Evolutionary conservation across 2,888 invertebrate species (phyloP).

Genomic region (Philereme vetulata): DNA sequence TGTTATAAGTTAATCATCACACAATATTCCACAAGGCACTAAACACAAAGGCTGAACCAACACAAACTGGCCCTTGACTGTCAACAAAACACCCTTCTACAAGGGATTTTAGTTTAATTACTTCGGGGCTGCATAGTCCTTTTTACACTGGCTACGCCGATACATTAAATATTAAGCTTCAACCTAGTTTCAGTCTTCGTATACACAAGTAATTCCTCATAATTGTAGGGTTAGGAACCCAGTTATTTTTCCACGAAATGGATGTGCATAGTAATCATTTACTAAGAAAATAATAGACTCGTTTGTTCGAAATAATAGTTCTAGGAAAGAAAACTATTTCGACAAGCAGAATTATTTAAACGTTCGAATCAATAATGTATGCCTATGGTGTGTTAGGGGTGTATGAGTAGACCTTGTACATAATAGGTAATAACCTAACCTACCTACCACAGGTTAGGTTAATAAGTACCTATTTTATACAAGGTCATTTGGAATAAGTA

Average conservation of each 20-base stretch:
- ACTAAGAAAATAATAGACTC: slow-evolving; percentile 28
- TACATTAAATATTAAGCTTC: slow-evolving; percentile 36
- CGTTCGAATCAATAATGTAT: background rate
- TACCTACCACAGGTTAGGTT: too few species aligned
- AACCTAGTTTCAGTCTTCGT: slow-evolving; percentile 36
- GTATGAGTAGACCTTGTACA: too few species aligned
- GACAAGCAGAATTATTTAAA: slow-evolving; percentile 13
- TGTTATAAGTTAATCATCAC: background rate
- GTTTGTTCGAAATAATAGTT: slow-evolving; percentile 19
- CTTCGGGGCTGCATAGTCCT: slow-evolving; percentile 10
- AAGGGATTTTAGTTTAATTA: slow-evolving; percentile 23
- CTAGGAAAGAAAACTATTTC: slow-evolving; percentile 8
- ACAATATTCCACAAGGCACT: slow-evolving; percentile 5
- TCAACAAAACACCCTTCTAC: slow-evolving; percentile 10
- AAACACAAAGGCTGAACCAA: slow-evolving; percentile 11
- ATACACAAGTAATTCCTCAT: slow-evolving; percentile 31
- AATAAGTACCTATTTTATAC: too few species aligned
- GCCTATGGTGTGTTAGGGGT: too few species aligned
- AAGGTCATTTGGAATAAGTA: too few species aligned
- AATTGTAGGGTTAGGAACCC: slow-evolving; percentile 33
- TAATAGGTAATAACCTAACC: too few species aligned
- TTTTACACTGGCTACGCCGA: slow-evolving; percentile 24
- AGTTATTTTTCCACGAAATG: slow-evolving; percentile 30
- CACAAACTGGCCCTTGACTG: slow-evolving; percentile 10
- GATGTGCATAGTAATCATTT: slow-evolving; percentile 25